These are phyloP conservation scores for Cliona cf. orientalis DNA, from an alignment of 37 sponge, comb jelly and placozoan species.

Conservation along the genomic window DNA sequence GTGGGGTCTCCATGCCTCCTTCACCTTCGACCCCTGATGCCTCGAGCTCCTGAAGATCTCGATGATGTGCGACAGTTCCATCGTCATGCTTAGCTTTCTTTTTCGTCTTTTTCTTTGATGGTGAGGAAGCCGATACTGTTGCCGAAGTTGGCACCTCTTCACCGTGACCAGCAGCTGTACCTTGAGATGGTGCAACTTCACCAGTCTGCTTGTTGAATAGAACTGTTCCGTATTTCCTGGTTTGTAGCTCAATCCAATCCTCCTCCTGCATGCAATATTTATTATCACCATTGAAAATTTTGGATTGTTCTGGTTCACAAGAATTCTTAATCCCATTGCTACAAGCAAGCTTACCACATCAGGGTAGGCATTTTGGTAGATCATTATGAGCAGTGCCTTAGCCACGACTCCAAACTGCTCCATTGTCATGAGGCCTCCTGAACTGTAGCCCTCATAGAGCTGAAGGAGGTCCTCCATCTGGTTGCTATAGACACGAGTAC, in stretches of 20 bases:
- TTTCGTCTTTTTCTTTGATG: no score
- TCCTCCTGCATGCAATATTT: constrained; percentile 23
- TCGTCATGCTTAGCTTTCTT: no score
- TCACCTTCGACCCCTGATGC: no score
- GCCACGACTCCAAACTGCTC: constrained; percentile 72
- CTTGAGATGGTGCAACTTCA: constrained; percentile 13
- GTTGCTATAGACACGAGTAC: constrained; percentile 50
- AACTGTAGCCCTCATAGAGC: constrained; percentile 9
- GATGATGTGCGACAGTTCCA: no score
- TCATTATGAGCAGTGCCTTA: constrained; percentile 61
- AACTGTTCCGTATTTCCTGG: constrained; percentile 66
- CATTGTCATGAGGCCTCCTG: constrained; percentile 47
- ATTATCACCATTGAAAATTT: no score
- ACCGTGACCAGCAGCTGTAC: no score
- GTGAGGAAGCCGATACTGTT: no score
- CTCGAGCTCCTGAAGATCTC: no score
- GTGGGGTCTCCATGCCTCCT: no score
- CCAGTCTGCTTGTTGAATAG: constrained; percentile 72
- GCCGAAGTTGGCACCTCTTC: no score
- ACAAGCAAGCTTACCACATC: constrained; percentile 55
- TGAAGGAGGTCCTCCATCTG: constrained; percentile 68
- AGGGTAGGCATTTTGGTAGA: constrained; percentile 72
- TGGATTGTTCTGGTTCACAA: no score
- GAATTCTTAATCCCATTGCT: no score
- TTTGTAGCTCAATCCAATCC: constrained; percentile 79